Evolutionary conservation across 1,140 invertebrate genomes (phyloP), one percentile per base, ranked within the genome.

Genomic region (Drosophila elegans): DNA sequence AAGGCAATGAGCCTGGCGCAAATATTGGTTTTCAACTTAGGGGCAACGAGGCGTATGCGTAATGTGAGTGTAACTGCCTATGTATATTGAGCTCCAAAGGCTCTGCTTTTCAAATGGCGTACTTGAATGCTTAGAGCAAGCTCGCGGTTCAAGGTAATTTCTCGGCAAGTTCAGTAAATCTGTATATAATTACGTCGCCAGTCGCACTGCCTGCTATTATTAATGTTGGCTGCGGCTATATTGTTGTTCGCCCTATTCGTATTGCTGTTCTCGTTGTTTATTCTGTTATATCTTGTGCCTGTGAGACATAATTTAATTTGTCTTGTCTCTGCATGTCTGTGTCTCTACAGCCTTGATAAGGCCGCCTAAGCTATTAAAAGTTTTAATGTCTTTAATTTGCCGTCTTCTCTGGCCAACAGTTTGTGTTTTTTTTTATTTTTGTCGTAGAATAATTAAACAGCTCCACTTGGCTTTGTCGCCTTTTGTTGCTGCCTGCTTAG

Each of bases 321-420:
- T 77, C 67, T 62, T 78, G 44, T 61, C 64, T 71, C 51, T 53
- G 55, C 44, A 52, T 77, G 57, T 71, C 64, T 78, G 63, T 27
- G 12, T n/a, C 16, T 36, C 25, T 34, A 13, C 41, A 44, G 64
- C 55, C 71, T 79, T 48, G 83, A 86, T 86, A 79, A 88, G 83
- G 83, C 54, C 51, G 56, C 66, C 69, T 79, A 78, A 83, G 71
- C 83, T 76, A 88, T 86, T 88, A 82, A 86, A 86, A 86, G 63
- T 86, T 88, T 88, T 78, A 64, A 49, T 62, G 56, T 66, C 74
- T 74, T 61, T 42, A 68, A 56, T 76, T 68, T 61, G 36, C 53
- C 48, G 41, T 36, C 45, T 34, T 38, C 53, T 55, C 45, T 41
- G 10, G 51, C 36, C 25, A 51, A 46, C 52, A 63, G 21, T 63